phyloP scores from a whole-genome alignment of 2,113 vertebrate species.

The Nicator chloris region DNA sequence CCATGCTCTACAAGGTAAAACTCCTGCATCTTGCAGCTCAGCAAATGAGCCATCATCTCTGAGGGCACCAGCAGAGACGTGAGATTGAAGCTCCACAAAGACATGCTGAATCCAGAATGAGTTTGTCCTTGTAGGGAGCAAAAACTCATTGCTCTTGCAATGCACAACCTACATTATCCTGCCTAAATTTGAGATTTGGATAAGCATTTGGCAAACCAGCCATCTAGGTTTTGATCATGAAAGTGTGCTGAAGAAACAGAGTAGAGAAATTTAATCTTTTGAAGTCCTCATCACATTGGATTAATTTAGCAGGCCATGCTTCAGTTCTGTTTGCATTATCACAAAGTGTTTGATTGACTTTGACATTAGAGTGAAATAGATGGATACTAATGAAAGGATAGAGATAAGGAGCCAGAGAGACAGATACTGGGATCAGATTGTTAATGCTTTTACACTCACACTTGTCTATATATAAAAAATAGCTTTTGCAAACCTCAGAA shows the following conservation, averaged over 20 bases:
- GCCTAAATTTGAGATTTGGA: not conserved
- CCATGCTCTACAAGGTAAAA: not conserved
- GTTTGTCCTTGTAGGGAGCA: not conserved
- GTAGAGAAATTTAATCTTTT: constrained; percentile 2
- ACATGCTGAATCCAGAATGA: not conserved
- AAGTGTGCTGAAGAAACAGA: not conserved
- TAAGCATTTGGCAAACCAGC: not conserved
- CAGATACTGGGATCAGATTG: not conserved
- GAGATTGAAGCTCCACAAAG: not conserved
- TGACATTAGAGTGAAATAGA: constrained; percentile 7
- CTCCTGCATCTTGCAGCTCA: not conserved
- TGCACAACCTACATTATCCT: not conserved
- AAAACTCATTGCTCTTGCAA: not conserved
- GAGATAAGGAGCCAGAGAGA: not conserved
- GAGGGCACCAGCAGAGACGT: not conserved
- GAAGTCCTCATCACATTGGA: not conserved
- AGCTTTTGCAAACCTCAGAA: constrained; percentile 59
- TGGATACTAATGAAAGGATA: not conserved
- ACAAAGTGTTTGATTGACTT: constrained; percentile 1
- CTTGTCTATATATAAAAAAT: constrained; percentile 47
- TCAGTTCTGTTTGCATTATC: not conserved
- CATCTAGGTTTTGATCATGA: not conserved
- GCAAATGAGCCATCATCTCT: not conserved
- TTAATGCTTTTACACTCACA: constrained; percentile 14
- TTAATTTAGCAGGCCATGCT: not conserved